Evolutionary conservation across 2,797 vertebrate species (phyloP), one percentile per base, ranked within the genome.

Genomic region (Babyrousa celebensis): DNA sequence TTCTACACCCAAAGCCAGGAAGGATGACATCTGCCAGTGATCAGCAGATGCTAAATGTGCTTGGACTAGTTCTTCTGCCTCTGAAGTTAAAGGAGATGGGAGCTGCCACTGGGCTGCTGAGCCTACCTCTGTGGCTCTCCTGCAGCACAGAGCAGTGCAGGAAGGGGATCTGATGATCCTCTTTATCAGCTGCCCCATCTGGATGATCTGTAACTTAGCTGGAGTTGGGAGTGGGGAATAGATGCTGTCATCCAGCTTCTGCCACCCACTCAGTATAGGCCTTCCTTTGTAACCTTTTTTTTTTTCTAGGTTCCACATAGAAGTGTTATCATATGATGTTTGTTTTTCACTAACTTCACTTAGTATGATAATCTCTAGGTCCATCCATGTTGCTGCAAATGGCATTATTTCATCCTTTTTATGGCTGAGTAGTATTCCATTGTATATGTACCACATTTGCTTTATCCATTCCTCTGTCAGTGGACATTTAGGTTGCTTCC

Each of bases 81-180:
- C 75, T 32, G 83, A 94, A 84, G 32, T n/a, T 94, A 82, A 79
- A 86, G 71, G n/a, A 89, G 36, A 78, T 72, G 52, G n/a, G 14
- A 82, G 78, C 58, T 80, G 56, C 78, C 72, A 54, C 54, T 94
- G 10, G 36, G 52, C 88, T 95, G 21, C 27, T 21, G 52, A 89
- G 27, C 18, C 36, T 36, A 95, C 54, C n/a, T 90, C 71, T 84
- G 4, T 68, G 79, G 60, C 54, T 56, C 15, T 90, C 77, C 94
- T 75, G 70, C 54, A 71, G 63, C 72, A 90, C 77, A 88, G 82
- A 96, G 9, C 32, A 40, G 7, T 63, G 12, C 29, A 48, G 65
- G 79, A 86, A 56, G 2, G 27, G 29, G 12, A 20, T n/a, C 74
- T 78, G 52, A 58, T 80, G 89, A 1, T 68, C 72, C 8, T 62